Evolutionary conservation across 1,140 invertebrate species (phyloP).

Genomic region (Trachymyrmex septentrionalis): DNA sequence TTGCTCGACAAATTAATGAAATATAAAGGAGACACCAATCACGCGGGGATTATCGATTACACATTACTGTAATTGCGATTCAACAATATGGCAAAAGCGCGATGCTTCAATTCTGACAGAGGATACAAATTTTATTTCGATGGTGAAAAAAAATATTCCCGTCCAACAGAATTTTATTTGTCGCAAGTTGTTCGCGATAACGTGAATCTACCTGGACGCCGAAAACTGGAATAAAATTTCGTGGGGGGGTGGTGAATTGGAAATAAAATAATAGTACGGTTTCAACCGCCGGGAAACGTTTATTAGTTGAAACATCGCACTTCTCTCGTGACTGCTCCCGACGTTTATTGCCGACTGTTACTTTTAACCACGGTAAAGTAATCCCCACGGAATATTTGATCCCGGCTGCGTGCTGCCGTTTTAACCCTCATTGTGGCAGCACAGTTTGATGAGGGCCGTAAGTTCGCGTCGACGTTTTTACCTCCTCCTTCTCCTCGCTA

Average conservation of each 20-base stretch:
- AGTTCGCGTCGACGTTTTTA: slow-evolving; percentile 22
- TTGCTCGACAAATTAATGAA: slow-evolving; percentile 12
- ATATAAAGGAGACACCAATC: not conserved
- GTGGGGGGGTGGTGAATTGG: slow-evolving; percentile 1
- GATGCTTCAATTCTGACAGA: not conserved
- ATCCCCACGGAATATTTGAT: slow-evolving; percentile 58
- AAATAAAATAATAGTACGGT: slow-evolving; percentile 42
- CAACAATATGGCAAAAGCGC: not conserved
- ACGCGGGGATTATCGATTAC: not conserved
- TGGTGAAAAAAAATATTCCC: not conserved
- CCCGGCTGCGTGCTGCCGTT: slow-evolving; percentile 16
- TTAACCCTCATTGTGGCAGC: slow-evolving; percentile 37
- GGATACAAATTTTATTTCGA: slow-evolving; percentile 21
- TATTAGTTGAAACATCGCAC: slow-evolving; percentile 38
- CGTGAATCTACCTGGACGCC: slow-evolving; percentile 5
- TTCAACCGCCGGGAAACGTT: slow-evolving; percentile 36
- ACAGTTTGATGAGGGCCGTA: slow-evolving; percentile 11
- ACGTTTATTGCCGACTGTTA: slow-evolving; percentile 62
- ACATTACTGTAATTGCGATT: slow-evolving; percentile 16
- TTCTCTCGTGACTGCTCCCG: slow-evolving; percentile 5
- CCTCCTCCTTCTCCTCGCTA: not conserved
- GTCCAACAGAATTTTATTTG: slow-evolving; percentile 12
- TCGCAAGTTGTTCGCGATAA: slow-evolving; percentile 40
- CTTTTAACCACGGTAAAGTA: slow-evolving; percentile 49
- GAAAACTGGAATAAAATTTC: slow-evolving; percentile 41